Percentiles rank a stretch among this genome's conserved stretches.
These are phyloP conservation scores for Ischnus inquisitorius DNA, from an alignment of 2,888 invertebrate genomes.

Conservation along the genomic window DNA sequence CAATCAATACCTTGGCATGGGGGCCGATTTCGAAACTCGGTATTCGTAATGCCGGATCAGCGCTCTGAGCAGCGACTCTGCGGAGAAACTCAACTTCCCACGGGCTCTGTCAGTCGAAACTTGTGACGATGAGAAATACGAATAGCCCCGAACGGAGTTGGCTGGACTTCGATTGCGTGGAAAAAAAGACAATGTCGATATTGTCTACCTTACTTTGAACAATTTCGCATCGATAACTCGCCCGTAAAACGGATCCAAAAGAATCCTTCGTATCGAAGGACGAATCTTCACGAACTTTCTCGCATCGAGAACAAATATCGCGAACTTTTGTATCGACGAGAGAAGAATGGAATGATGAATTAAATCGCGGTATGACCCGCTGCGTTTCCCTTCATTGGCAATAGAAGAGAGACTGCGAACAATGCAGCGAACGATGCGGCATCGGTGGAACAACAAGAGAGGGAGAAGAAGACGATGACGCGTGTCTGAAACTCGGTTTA, in stretches of 20 bases:
- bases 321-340: slow-evolving; percentile 5
- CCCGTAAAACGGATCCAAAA: no score
- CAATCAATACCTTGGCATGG: slow-evolving; percentile 50
- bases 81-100: neutral
- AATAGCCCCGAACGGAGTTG: neutral
- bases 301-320: neutral
- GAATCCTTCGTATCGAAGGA: neutral
- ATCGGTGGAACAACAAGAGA: neutral
- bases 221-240: neutral
- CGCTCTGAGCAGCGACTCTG: neutral
- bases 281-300: neutral
- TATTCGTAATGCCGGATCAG: slow-evolving; percentile 27
- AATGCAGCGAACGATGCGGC: slow-evolving; percentile 18
- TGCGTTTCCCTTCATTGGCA: neutral
- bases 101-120: neutral
- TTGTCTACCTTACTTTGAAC: neutral
- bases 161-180: no score
- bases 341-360: no score
- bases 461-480: neutral
- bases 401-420: slow-evolving; percentile 1
- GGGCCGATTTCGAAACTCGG: slow-evolving; percentile 50
- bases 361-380: no score
- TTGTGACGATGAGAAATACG: neutral
- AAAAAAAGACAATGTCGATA: no score
- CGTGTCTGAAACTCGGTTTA: slow-evolving; percentile 29